Base-by-base conservation (phyloP, 2,113 vertebrate species). In the Corythornis madagascariensis region DNA sequence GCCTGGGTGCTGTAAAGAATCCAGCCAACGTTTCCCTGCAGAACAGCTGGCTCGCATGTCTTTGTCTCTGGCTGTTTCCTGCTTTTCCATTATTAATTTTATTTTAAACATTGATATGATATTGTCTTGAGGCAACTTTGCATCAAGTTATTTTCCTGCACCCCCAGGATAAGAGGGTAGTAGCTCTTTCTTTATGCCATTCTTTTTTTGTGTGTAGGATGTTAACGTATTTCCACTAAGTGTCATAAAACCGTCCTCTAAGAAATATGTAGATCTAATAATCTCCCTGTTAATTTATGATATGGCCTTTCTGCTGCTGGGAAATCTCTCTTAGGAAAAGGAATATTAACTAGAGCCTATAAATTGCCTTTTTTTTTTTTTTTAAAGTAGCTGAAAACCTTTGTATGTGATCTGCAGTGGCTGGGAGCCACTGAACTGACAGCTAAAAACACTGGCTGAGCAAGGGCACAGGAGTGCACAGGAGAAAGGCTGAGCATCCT, bases 31-130 rank as follows among this genome's bases (percentile, higher is more conserved):
- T 65, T 94, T 86, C 63, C 45, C 83, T 28, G 17, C 8, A 8
- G 38, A 86, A 45, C 40, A 55, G 52, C 14, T 60, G 40, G 16
- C 19, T 74, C 26, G 21, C 8, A 2, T 78, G n/a, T 16, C 83
- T 66, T 83, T 79, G 61, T 67, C 73, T 7, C 52, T 24, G 35
- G 73, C 52, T 86, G 42, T 83, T 45, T 83, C 35, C 33, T 55
- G 72, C 63, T 70, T 83, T 89, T 79, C 67, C 67, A 29, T 60
- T 83, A 89, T 75, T 92, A 86, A 94, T 71, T 83, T 66, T 61
- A 74, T 92, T 71, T 83, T 61, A 86, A 90, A 70, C 40, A n/a
- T 50, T 40, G 77, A 74, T 86, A 50, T 14, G 47, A 33, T 56
- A 45, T 25, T 75, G 63, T 71, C 83, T 86, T 28, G n/a, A 79